A percentile compares a stretch with the other conserved stretches of the same genome.
These are phyloP conservation scores for Diorhabda elongata DNA, from an alignment of 1,140 invertebrate genomes.

Conservation along the genomic window DNA sequence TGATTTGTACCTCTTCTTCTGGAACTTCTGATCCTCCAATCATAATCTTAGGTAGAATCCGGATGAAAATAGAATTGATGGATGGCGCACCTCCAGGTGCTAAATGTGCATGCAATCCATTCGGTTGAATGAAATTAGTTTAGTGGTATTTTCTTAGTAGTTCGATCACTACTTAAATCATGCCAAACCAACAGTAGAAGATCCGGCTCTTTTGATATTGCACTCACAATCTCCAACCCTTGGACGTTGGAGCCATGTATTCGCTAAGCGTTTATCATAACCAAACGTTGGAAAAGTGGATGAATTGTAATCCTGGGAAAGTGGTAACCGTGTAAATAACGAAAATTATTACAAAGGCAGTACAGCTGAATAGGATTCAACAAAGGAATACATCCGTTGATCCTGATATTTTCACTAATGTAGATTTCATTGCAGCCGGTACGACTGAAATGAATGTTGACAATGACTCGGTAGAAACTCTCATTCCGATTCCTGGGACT, in stretches of 20 bases:
- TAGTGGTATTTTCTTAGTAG: conserved; percentile 30
- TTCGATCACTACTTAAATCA: conserved; percentile 38
- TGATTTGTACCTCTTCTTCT: neutral
- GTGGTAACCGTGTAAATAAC: neutral
- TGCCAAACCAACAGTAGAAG: conserved; percentile 30
- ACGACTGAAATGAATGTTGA: conserved; percentile 11
- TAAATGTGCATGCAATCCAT: neutral
- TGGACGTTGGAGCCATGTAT: conserved; percentile 15
- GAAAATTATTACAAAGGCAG: no score
- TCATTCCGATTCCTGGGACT: neutral
- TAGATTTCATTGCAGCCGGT: conserved; percentile 6
- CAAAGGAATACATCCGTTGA: conserved; percentile 2
- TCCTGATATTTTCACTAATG: neutral
- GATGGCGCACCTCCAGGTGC: neutral
- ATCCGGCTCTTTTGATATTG: conserved; percentile 35
- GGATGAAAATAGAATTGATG: neutral
- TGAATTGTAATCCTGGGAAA: conserved; percentile 5
- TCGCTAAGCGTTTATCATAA: neutral
- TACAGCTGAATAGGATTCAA: conserved; percentile 7
- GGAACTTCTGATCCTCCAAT: no score
- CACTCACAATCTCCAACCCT: conserved; percentile 14
- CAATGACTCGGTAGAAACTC: conserved; percentile 7
- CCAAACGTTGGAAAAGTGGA: neutral
- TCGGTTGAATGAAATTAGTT: conserved; percentile 24
- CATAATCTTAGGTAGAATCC: neutral